Conservation (phyloP, 2,888 invertebrate species). For the Sycophila texana region DNA sequence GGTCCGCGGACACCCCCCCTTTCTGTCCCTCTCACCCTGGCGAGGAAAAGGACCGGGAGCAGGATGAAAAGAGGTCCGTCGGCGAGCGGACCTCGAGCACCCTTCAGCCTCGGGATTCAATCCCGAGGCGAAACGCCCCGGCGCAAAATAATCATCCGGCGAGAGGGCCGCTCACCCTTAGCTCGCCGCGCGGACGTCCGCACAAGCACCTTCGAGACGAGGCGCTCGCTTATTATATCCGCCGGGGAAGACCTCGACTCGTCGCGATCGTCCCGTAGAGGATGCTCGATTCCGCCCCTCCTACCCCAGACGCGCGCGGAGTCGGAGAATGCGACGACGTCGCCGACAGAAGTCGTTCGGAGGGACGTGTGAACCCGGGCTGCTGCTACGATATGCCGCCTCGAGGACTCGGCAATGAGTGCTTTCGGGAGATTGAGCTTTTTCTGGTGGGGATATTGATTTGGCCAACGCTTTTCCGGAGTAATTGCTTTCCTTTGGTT, state of each 20-base stretch:
- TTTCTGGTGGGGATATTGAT: no score
- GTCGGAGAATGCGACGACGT: background rate
- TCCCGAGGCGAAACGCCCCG: slow-evolving; percentile 64
- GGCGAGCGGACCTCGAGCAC: slow-evolving; percentile 68
- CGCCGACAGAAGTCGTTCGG: background rate
- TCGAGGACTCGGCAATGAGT: no score
- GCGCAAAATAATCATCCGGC: slow-evolving; percentile 73
- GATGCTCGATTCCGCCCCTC: slow-evolving; percentile 6
- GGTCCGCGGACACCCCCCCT: slow-evolving; percentile 61
- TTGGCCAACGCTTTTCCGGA: no score
- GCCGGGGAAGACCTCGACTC: background rate
- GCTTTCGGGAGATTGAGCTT: no score
- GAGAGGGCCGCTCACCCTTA: slow-evolving; percentile 66
- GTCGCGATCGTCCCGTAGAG: slow-evolving; percentile 13
- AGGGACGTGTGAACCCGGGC: no score
- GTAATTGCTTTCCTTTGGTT: no score
- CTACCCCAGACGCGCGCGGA: background rate
- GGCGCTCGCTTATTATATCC: slow-evolving; percentile 54
- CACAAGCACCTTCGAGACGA: slow-evolving; percentile 61
- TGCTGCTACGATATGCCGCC: no score
- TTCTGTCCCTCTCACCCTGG: slow-evolving; percentile 51
- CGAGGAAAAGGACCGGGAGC: background rate
- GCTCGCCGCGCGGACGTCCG: slow-evolving; percentile 53
- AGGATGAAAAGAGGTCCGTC: slow-evolving; percentile 58
- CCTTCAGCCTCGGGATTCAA: slow-evolving; percentile 72